Evolutionary conservation across 2,113 vertebrate genomes (phyloP).

Genomic region (Mobula hypostoma): DNA sequence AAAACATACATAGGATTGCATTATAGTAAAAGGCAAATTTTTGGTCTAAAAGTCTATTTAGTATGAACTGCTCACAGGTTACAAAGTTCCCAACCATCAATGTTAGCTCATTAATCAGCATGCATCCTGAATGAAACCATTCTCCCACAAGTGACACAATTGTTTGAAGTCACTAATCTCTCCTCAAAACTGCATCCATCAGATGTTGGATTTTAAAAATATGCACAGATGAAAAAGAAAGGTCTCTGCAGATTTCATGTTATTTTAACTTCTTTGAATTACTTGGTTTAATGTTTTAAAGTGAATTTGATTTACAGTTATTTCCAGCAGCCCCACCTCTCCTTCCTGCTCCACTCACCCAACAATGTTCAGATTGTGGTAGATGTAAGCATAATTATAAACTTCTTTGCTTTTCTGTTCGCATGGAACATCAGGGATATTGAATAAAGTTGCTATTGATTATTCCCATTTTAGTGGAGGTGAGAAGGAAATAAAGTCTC

Average conservation of each 20-base stretch:
- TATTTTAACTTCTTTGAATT: not conserved
- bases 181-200: slow-evolving; percentile 6
- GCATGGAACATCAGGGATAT: not conserved
- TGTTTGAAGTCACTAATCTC: slow-evolving; percentile 29
- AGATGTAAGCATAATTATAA: not conserved
- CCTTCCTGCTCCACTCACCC: too few relatives aligned
- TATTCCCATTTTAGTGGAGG: not conserved
- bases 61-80: not conserved
- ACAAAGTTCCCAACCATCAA: slow-evolving; percentile 30
- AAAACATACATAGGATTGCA: not conserved
- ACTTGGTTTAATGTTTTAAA: not conserved
- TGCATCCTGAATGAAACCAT: slow-evolving; percentile 23
- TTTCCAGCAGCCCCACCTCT: not conserved
- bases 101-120: slow-evolving; percentile 4
- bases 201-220: slow-evolving; percentile 26
- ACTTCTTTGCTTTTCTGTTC: not conserved
- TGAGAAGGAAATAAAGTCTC: not conserved
- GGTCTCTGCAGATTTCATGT: not conserved
- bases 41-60: slow-evolving; percentile 6
- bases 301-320: not conserved
- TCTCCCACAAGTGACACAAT: not conserved
- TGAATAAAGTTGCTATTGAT: not conserved
- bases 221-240: too few relatives aligned
- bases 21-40: not conserved
- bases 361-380: not conserved